Conservation (phyloP, 64 coral and sea anemone genomes). For the Catalaphyllia jardinei region DNA sequence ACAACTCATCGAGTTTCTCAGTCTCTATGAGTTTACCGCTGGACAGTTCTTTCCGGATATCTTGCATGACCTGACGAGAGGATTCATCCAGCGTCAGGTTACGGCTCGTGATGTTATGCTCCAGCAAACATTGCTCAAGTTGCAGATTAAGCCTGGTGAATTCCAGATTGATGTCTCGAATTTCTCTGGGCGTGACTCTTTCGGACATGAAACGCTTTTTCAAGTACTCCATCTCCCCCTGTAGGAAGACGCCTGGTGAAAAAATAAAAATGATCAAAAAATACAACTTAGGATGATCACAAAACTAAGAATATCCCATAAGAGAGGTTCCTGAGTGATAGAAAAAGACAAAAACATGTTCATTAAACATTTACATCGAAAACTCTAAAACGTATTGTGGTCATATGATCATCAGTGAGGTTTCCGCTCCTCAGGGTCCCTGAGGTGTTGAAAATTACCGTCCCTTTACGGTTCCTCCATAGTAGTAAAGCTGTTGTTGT, state of each 20-base stretch:
- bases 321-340: too few relatives aligned
- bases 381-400: too few relatives aligned
- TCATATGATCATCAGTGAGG: too few relatives aligned
- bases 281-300: background rate
- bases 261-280: background rate
- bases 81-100: constrained; percentile 23
- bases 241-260: background rate
- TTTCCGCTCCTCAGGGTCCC: too few relatives aligned
- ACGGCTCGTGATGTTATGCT: background rate
- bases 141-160: constrained; percentile 51
- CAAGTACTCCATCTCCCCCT: constrained; percentile 37
- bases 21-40: constrained; percentile 30
- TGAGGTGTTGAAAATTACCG: too few relatives aligned
- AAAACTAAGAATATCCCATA: too few relatives aligned
- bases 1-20: background rate
- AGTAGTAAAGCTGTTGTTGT: too few relatives aligned
- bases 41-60: constrained; percentile 12
- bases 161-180: constrained; percentile 51
- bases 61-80: background rate
- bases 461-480: too few relatives aligned
- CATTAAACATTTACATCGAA: too few relatives aligned
- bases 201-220: constrained; percentile 18
- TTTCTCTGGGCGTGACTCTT: constrained; percentile 34
- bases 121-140: constrained; percentile 46
- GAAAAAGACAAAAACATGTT: too few relatives aligned